Evolutionary conservation across 1,140 invertebrate genomes (phyloP).

Genomic region (Apis laboriosa): DNA sequence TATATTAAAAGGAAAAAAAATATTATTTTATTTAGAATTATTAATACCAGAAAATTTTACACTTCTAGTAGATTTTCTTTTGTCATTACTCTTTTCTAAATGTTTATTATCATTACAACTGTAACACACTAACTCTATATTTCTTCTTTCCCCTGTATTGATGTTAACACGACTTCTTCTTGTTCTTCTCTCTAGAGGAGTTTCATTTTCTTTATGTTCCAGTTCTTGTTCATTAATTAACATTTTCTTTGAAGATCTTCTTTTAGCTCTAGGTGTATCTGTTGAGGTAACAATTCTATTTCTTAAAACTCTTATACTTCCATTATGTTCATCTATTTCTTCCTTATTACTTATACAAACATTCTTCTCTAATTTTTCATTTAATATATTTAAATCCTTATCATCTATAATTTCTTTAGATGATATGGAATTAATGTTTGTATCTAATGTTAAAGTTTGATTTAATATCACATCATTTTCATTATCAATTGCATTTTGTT

Average conservation of each 20-base stretch:
- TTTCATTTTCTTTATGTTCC: slow-evolving; percentile 37
- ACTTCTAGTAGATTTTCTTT: slow-evolving; percentile 51
- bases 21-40: slow-evolving; percentile 8
- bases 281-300: slow-evolving; percentile 47
- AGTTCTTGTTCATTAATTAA: background rate
- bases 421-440: background rate
- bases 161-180: slow-evolving; percentile 5
- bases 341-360: background rate
- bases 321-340: background rate
- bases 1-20: slow-evolving; percentile 9
- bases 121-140: background rate
- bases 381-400: background rate
- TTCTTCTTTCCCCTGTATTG: background rate
- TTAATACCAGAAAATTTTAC: slow-evolving; percentile 57
- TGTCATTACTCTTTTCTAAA: slow-evolving; percentile 8
- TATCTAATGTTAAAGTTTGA: background rate
- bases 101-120: background rate
- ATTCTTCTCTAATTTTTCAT: background rate
- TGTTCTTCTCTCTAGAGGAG: slow-evolving; percentile 3
- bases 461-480: background rate
- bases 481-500: background rate
- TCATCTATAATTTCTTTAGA: background rate
- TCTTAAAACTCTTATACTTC: slow-evolving; percentile 43
- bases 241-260: slow-evolving; percentile 22
- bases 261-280: slow-evolving; percentile 6